Evolutionary conservation across 2,797 vertebrate genomes (phyloP), one percentile per base, ranked within the genome.

Genomic region (Danio tinwini): DNA sequence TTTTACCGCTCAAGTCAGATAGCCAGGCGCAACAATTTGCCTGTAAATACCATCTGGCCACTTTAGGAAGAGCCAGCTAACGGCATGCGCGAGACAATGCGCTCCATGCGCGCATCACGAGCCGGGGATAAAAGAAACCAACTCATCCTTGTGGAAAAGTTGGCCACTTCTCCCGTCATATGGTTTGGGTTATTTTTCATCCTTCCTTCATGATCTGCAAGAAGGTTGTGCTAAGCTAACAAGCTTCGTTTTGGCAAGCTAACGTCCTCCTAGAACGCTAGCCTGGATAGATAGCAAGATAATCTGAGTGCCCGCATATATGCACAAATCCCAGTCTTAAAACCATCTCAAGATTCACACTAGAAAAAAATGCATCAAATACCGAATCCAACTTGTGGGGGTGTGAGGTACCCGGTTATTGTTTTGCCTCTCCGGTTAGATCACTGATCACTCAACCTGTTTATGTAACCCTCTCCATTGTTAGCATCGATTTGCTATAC

Each of bases 1-100:
- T 90, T 90, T 88, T 89, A 91, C 88, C 86, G 91, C 76, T 85
- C 82, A 49, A 58, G 14, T 7, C 70, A 2, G 85, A 82, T 77
- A 81, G 42, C n/a, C 21, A 72, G 39, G 16, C 61, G 74, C 71
- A 84, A 82, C 81, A 82, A 84, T 72, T 82, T 83, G 39, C 50
- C 63, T 58, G 62, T 85, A 40, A 69, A 14, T 58, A 42, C 6
- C 5, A 50, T 49, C 42, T 21, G 70, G n/a, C 59, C 50, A 73
- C 77, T 79, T 78, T 52, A 0, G 45, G 29, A 44, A 62, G 40
- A 62, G 42, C 52, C 64, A 72, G 64, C 45, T 67, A 65, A 61
- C 55, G 11, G 62, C 62, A 73, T 61, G 63, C 58, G 39, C 40
- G 44, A 52, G 50, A 62, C 68, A 61, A 69, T 70, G 64, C 49